Evolutionary conservation across 2,113 vertebrate genomes (phyloP), one percentile per base, ranked within the genome.

Genomic region (Centropristis striata): DNA sequence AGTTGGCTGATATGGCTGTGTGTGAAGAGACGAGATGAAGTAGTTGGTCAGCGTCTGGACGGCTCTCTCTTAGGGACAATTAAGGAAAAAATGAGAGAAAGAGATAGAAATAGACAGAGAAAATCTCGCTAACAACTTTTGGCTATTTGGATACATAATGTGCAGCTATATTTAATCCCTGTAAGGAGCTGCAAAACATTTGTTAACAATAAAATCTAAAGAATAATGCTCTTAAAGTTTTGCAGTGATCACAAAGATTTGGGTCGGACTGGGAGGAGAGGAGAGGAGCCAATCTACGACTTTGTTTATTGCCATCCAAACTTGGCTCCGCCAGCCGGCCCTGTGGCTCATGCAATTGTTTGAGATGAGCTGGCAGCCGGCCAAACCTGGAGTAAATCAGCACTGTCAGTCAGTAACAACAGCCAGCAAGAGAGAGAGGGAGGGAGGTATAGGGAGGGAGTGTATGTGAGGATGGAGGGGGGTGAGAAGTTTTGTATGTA

Each of bases 261-360:
- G 23, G 41, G 37, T 36, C 53, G 27, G 44, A 57, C 11, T 18
- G 49, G 41, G 63, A 90, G 75, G 84, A 80, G 71, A 86, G 80
- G 74, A 88, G 86, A 86, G 80, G 81, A 90, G 88, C 75, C 80
- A 87, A 74, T 87, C 85, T 86, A 84, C 83, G 77, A 92, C 89
- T 93, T 94, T 94, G 93, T 94, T 96, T 95, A 94, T 91, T 93
- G 90, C 92, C 90, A 88, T 91, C 91, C 85, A 92, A 92, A 93
- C 90, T 94, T 92, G 89, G 92, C 93, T 92, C 84, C 37, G 13
- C 36, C 50, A 75, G 84, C 54, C 61, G 27, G 81, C 86, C 82
- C 89, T 85, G 86, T 60, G 88, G 86, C 92, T 92, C 90, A 57
- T 83, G 87, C 88, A 87, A 93, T 94, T 95, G 93, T 94, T 93